A percentile compares a stretch with the other conserved stretches of the same genome.
Evolutionary conservation across 2,888 invertebrate species (phyloP).

Genomic region (Aphidoletes aphidimyza): DNA sequence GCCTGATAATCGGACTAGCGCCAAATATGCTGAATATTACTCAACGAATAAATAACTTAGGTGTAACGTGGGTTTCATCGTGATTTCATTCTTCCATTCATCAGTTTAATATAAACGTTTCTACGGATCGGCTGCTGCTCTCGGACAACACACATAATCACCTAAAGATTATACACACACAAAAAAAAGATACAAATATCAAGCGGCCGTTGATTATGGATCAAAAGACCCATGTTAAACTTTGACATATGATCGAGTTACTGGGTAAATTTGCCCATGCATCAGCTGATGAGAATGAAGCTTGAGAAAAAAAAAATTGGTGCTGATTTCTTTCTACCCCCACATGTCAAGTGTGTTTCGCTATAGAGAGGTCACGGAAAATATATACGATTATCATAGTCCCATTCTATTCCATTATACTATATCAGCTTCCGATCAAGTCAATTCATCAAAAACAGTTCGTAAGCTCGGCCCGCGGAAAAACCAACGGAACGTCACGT

Average conservation of each 20-base stretch:
- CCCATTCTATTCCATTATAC: neutral
- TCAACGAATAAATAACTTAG: no score
- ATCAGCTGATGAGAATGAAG: neutral
- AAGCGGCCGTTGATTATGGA: neutral
- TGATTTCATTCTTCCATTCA: neutral
- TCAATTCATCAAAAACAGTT: slow-evolving; percentile 21
- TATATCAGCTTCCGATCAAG: slow-evolving; percentile 22
- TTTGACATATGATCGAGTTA: neutral
- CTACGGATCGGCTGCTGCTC: no score
- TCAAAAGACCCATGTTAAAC: slow-evolving; percentile 27
- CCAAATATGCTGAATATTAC: neutral
- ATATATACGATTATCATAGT: slow-evolving; percentile 2
- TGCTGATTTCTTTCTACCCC: no score
- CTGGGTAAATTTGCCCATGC: neutral
- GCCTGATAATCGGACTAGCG: neutral
- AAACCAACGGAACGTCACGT: neutral
- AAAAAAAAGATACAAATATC: neutral
- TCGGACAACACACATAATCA: slow-evolving; percentile 27
- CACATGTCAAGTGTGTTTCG: no score
- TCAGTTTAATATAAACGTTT: neutral
- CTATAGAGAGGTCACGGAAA: no score
- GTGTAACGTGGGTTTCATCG: neutral
- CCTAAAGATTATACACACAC: slow-evolving; percentile 17
- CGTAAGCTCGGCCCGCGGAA: neutral
- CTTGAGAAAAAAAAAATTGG: no score